These are phyloP conservation scores for Coenonympha arcania DNA, from an alignment of 2,888 invertebrate species.

Conservation along the genomic window DNA sequence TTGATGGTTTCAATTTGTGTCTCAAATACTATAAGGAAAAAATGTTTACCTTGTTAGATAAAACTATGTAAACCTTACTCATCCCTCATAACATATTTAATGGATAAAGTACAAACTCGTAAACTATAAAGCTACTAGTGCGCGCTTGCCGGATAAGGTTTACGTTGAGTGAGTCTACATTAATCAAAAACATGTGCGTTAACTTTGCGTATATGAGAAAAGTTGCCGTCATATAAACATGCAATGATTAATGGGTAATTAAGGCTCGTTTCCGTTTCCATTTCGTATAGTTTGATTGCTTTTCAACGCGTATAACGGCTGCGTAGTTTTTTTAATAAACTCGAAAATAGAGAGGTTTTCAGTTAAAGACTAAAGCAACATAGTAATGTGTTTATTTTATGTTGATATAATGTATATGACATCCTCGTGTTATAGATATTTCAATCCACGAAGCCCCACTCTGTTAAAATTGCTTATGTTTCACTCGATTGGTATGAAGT, in stretches of 20 bases:
- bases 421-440: too few relatives aligned
- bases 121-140: background rate
- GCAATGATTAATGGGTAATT: constrained; percentile 7
- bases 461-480: too few relatives aligned
- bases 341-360: too few relatives aligned
- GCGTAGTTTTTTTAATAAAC: too few relatives aligned
- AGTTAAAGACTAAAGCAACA: too few relatives aligned
- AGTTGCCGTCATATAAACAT: constrained; percentile 11
- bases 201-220: constrained; percentile 23
- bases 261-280: background rate
- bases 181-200: constrained; percentile 23
- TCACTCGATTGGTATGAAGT: too few relatives aligned
- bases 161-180: constrained; percentile 15
- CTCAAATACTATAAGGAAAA: too few relatives aligned
- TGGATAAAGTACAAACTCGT: background rate
- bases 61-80: background rate
- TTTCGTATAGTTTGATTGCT: background rate
- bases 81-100: background rate
- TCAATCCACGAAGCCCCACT: too few relatives aligned
- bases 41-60: too few relatives aligned
- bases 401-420: too few relatives aligned
- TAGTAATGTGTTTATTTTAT: too few relatives aligned
- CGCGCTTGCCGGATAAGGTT: background rate
- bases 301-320: background rate
- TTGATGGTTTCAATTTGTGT: too few relatives aligned